Conservation (phyloP, 2,113 vertebrate genomes). For the Chaetops frenatus region DNA sequence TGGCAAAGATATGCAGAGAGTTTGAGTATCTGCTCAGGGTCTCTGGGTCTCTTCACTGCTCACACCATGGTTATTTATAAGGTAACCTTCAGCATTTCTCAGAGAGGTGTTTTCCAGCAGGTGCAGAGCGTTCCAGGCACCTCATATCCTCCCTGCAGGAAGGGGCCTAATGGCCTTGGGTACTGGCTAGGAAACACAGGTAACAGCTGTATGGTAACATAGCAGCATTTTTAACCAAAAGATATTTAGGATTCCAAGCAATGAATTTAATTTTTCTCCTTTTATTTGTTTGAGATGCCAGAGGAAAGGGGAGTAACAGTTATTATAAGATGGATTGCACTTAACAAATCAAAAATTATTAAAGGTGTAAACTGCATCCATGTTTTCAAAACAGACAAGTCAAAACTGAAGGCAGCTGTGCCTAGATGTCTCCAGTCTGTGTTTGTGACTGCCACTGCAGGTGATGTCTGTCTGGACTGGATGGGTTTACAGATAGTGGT, state of each 20-base stretch:
- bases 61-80: background rate
- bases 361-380: background rate
- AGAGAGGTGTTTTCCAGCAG: background rate
- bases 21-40: background rate
- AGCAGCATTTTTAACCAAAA: background rate
- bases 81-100: background rate
- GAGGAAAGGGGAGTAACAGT: background rate
- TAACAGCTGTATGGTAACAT: background rate
- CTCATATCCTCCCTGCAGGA: background rate
- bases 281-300: background rate
- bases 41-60: background rate
- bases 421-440: background rate
- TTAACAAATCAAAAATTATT: background rate
- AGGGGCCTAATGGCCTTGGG: background rate
- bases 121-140: background rate
- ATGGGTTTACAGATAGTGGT: background rate
- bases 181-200: background rate
- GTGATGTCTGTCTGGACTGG: background rate
- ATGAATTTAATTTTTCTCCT: background rate
- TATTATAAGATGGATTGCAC: background rate
- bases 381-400: background rate
- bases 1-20: background rate
- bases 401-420: background rate
- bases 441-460: background rate
- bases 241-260: background rate